Base-by-base conservation (phyloP, 2,797 vertebrate genomes). In the Odontamblyopus lacepedii region DNA sequence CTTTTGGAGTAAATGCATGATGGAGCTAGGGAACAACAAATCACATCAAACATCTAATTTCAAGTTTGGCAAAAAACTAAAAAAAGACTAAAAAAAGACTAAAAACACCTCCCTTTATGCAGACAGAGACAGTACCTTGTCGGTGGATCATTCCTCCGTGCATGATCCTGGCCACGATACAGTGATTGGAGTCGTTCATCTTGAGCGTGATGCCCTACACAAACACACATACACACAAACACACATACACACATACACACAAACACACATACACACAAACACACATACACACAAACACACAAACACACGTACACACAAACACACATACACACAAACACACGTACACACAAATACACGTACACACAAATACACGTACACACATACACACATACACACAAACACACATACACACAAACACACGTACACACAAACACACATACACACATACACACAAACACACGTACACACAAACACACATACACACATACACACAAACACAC, bases 101-200 rank as follows among this genome's bases (percentile, higher is more conserved):
- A 23, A 23, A 23, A 23, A 23, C 23, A 23, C 23, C 53, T 55
- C 6, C n/a, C 11, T 0, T 56, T 56, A 23, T 9, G 8, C 2
- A 23, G 18, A 53, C 5, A 19, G 27, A 6, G 55, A 27, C 23
- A 5, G 1, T 94, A 98, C 97, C 97, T 97, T 99, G 97, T 92
- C 97, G 95, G 87, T 99, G 97, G 90, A 99, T 99, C 97, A 99
- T 99, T 84, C 97, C 97, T 62, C 97, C 97, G 0, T 99, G 97
- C 97, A 99, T 98, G 88, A 99, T 99, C 93, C 97, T 95, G 50
- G 97, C 97, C 74, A 99, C 97, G 74, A 98, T 98, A 91, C 97
- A 99, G 80, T 98, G 97, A 91, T 98, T 99, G 60, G 96, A 89
- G 74, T 99, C 97, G 79, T 97, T 99, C 97, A 99, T 98, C 95